Evolutionary conservation across 2,797 vertebrate species (phyloP), one percentile per base, ranked within the genome.

Genomic region (Pelodytes ibericus): DNA sequence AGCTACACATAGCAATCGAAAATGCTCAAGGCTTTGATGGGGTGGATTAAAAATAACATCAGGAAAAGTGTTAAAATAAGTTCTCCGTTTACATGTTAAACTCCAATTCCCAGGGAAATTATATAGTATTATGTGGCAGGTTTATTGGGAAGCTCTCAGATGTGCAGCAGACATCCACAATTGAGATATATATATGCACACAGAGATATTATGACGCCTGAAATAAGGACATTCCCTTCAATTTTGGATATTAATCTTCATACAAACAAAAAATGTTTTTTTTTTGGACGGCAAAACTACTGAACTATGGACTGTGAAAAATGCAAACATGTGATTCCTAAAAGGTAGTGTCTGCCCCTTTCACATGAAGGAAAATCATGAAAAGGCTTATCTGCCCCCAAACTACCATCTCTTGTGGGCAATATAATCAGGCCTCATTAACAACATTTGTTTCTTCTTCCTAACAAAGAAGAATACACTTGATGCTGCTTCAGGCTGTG

Each of bases 1-100:
- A 96, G 83, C 93, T 99, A 68, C 92, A 94, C 86, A 90, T 99
- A 29, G 96, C 97, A 0, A 97, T 99, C 64, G 97, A 99, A 88
- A 99, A 98, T 30, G 92, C 97, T 71, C 96, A 99, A 88, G 97
- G 97, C 84, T 99, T 98, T 67, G 97, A 99, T 73, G 97, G 96
- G 1, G 96, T 98, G 63, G 97, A 99, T 89, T 99, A 93, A 73
- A 73, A 57, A 22, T 33, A 25, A 25, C 61, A 80, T 74, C 71
- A 25, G 1, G 30, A 39, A 63, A 47, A 16, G 16, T 63, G 31
- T 29, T 60, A 25, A 44, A 41, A 69, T 53, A 41, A n/a, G 31
- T 51, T 25, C 39, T 61, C n/a, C 27, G 83, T 87, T 88, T 83
- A 83, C 80, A 88, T 81, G 63, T 78, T n/a, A 18, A 58, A 69